Conservation (phyloP, 2,888 invertebrate genomes). For the Phania funesta region DNA sequence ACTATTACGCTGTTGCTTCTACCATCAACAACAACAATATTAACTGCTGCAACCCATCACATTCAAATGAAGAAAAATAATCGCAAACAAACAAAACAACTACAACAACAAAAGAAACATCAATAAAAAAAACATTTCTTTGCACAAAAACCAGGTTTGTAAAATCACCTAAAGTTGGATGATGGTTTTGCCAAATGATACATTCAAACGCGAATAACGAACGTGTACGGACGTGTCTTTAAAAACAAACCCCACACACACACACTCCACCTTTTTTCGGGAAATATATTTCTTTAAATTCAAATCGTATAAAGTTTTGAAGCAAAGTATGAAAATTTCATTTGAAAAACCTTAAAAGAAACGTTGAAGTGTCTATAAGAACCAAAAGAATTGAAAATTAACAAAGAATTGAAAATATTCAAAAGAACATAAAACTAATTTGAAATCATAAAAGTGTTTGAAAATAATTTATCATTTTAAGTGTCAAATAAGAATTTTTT, state of each 20-base stretch:
- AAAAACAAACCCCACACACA: conserved; percentile 4
- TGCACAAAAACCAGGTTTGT: conserved; percentile 64
- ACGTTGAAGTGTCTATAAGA: background rate
- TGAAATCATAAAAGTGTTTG: background rate
- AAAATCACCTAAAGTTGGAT: conserved; percentile 77
- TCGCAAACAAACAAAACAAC: conserved; percentile 17
- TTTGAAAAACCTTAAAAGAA: background rate
- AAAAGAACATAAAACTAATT: background rate
- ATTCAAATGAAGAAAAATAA: conserved; percentile 12
- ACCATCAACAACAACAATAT: conserved; percentile 9
- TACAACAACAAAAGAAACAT: conserved; percentile 37
- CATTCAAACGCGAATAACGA: conserved; percentile 81
- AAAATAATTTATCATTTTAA: background rate
- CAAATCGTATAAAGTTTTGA: conserved; percentile 15
- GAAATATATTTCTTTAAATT: conserved; percentile 18
- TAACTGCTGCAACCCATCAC: conserved; percentile 26
- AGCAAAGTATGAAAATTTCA: conserved; percentile 35
- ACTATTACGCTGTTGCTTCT: conserved; percentile 55
- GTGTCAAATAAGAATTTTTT: background rate
- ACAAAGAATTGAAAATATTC: background rate
- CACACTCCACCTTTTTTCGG: conserved; percentile 14
- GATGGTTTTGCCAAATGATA: conserved; percentile 79
- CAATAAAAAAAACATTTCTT: conserved; percentile 63
- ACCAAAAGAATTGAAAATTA: background rate
- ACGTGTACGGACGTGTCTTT: conserved; percentile 78